Base-by-base conservation (phyloP, 2,888 invertebrate genomes). In the Monochamus alternatus region DNA sequence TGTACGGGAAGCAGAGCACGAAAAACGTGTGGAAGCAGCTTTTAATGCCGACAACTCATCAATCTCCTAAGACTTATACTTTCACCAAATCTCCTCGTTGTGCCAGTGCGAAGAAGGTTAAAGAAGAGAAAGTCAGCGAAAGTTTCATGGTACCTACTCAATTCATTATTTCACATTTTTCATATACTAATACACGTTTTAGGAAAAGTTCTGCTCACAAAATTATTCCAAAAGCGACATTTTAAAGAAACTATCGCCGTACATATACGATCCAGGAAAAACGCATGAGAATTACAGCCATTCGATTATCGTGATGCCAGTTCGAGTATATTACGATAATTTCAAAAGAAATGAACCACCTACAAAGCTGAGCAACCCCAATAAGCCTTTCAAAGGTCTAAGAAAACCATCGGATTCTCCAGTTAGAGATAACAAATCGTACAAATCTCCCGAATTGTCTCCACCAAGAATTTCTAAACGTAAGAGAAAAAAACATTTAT, bases 291-390 rank as follows among this genome's bases (percentile, higher is more conserved):
- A 72, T n/a, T 51, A 72, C 58, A 67, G 65, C n/a, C 80, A 80
- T 30, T 73, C 72, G 12, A 30, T 84, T 10, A 82, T 84, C 5
- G 84, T 86, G 14, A 83, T 86, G 82, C 86, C 85, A 2, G 84
- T 85, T 51, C 80, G 82, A 8, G 83, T 86, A 7, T 76, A 78
- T 64, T 86, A 86, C 75, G 82, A 86, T 69, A 83, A 83, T 47
- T 65, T 73, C 30, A 76, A 69, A 69, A 12, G 22, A 12, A 22
- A 22, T 10, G 69, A 69, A 7, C 14, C 69, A 30, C 44, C 69
- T 22, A 75, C 75, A 44, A 76, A 63, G 67, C 73, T 47, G 1
- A 44, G 44, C 2, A 58, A 43, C n/a, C 10, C 60, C 7, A 73
- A 63, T 62, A 72, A 32, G 9, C 67, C 31, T 14, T 10, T 59